phyloP scores from a whole-genome alignment of 2,888 invertebrate genomes.

The Tachystola acroxantha region DNA sequence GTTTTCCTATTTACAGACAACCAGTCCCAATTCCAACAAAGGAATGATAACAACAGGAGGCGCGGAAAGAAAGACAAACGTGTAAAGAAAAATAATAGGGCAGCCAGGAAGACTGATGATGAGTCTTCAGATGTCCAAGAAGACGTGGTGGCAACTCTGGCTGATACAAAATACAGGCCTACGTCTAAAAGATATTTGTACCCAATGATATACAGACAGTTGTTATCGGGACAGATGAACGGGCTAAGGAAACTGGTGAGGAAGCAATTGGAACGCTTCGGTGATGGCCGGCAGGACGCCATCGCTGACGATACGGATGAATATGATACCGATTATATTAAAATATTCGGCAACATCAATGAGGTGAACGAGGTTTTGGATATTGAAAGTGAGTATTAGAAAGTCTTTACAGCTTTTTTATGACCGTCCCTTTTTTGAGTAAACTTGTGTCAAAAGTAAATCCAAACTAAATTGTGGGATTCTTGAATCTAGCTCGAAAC shows the following conservation, averaged over 20 bases:
- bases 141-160: slow-evolving; percentile 15
- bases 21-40: too few species aligned
- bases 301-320: slow-evolving; percentile 9
- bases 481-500: too few species aligned
- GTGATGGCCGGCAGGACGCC: neutral
- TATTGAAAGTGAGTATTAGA: slow-evolving; percentile 49
- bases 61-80: slow-evolving; percentile 17
- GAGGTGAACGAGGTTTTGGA: slow-evolving; percentile 59
- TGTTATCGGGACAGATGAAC: slow-evolving; percentile 14
- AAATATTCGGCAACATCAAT: slow-evolving; percentile 54
- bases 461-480: too few species aligned
- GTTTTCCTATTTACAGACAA: too few species aligned
- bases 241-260: slow-evolving; percentile 30
- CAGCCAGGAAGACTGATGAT: slow-evolving; percentile 12
- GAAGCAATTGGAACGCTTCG: slow-evolving; percentile 23
- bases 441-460: too few species aligned
- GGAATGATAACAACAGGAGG: too few species aligned
- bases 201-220: slow-evolving; percentile 33
- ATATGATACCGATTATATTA: slow-evolving; percentile 34
- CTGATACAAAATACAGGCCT: slow-evolving; percentile 20
- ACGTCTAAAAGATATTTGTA: slow-evolving; percentile 42
- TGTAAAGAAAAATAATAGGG: slow-evolving; percentile 19
- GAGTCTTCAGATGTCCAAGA: slow-evolving; percentile 2
- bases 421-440: too few species aligned
- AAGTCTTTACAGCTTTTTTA: neutral